Evolutionary conservation across 1,140 invertebrate genomes (phyloP).

Genomic region (Agrypnia vestita): DNA sequence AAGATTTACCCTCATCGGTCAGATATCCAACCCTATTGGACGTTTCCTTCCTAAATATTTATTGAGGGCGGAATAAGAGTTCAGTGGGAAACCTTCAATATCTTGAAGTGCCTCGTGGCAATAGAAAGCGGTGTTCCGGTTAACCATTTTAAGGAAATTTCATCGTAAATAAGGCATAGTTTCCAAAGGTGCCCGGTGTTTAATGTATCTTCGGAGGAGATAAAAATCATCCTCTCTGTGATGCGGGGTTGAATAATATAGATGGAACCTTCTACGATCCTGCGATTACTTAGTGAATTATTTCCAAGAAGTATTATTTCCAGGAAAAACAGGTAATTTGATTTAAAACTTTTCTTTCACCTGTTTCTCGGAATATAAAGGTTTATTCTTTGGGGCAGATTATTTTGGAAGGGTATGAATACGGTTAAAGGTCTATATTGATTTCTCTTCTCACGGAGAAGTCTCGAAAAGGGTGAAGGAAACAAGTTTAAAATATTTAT

Average conservation of each 20-base stretch:
- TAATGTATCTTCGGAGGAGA: background rate
- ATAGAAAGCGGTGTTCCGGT: background rate
- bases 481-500: no score
- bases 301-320: background rate
- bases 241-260: constrained; percentile 23
- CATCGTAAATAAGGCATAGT: constrained; percentile 24
- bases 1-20: constrained; percentile 7
- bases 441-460: no score
- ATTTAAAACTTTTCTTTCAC: no score
- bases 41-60: constrained; percentile 23
- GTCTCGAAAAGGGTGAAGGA: no score
- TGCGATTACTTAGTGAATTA: constrained; percentile 1
- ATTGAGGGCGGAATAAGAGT: background rate
- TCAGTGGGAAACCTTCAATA: constrained; percentile 6
- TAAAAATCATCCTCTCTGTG: constrained; percentile 24
- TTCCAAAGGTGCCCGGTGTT: background rate
- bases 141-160: constrained; percentile 27
- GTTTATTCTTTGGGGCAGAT: no score
- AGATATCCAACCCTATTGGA: background rate
- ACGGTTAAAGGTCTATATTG: no score
- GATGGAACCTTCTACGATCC: constrained; percentile 6
- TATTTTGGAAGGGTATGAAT: no score
- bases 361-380: no score
- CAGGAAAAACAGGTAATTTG: no score
- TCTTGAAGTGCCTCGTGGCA: constrained; percentile 5